Base-by-base conservation (phyloP, 2,113 vertebrate genomes). In the Spea bombifrons region DNA sequence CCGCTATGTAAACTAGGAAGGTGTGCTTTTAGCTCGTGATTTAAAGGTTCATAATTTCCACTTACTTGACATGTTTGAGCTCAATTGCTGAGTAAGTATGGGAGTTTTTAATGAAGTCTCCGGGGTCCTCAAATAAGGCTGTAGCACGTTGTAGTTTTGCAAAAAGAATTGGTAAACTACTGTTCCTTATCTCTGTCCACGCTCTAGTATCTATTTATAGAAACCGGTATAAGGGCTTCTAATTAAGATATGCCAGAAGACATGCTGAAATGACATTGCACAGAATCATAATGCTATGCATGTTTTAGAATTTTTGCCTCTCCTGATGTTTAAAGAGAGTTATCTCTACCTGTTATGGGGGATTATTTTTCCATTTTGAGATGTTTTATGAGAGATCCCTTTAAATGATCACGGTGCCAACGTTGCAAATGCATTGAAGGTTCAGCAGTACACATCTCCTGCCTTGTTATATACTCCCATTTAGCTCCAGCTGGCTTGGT, bases 1-100 rank as follows among this genome's bases (percentile, higher is more conserved):
- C 75, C 83, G 47, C 80, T 84, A 0, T 76, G 85, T 86, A 67
- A 86, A 65, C 83, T 52, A 66, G 48, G 67, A 75, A 30, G 13
- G 74, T 75, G 4, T 79, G 66, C 68, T 79, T 80, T 83, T 75
- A 45, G 17, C 86, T 75, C 43, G 44, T 73, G 48, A 59, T 81
- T 83, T 81, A 86, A 67, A 80, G 61, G 80, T 76, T 81, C 65
- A 68, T 76, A 66, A 48, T 76, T 76, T 59, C 52, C 66, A 69
- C 66, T 69, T 59, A n/a, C 4, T 15, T 76, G 66, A 61, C 52
- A 69, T 69, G 45, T 69, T 69, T 69, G 13, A 12, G 44, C 75
- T 76, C 65, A 43, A 17, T 68, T 76, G 66, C 66, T 43, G 75
- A 76, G 65, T 76, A 76, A 76, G 66, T 68, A 55, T n/a, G 45